Evolutionary conservation across 2,113 vertebrate species (phyloP).

Genomic region (Pteruthius melanotis): DNA sequence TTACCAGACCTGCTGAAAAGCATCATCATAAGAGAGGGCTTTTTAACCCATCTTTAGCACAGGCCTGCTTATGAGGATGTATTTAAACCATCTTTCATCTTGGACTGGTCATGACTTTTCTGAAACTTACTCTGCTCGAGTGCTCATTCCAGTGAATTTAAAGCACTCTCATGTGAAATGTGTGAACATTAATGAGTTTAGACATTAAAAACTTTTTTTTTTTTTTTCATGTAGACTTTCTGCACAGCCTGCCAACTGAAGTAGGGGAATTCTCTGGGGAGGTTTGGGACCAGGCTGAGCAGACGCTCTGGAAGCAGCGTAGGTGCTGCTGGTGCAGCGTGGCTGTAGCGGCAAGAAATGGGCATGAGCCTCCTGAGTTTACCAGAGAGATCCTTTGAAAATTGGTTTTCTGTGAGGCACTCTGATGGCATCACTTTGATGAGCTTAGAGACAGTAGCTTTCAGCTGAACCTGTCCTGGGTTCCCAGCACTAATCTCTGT

Average conservation of each 20-base stretch:
- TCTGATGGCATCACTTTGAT: not conserved
- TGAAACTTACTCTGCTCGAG: not conserved
- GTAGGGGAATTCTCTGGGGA: not conserved
- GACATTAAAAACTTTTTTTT: not conserved
- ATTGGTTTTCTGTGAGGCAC: not conserved
- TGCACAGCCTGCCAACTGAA: not conserved
- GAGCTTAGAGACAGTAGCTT: not conserved
- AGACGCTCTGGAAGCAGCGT: rapidly evolving
- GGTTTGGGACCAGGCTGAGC: not conserved
- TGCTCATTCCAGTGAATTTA: not conserved
- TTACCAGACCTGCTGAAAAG: not conserved
- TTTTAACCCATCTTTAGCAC: not conserved
- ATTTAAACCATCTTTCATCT: not conserved
- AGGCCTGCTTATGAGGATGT: not conserved
- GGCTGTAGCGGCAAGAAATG: not conserved
- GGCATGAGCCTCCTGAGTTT: not conserved
- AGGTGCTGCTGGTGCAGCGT: not conserved
- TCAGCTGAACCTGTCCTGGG: not conserved
- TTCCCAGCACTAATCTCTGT: not conserved
- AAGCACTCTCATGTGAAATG: not conserved
- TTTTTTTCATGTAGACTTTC: not conserved
- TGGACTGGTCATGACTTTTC: not conserved
- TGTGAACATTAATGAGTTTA: not conserved
- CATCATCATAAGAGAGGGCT: not conserved
- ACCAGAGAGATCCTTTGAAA: not conserved